Evolutionary conservation across 2,888 invertebrate species (phyloP), one percentile per base, ranked within the genome.

Genomic region (Choristoneura rosaceana): DNA sequence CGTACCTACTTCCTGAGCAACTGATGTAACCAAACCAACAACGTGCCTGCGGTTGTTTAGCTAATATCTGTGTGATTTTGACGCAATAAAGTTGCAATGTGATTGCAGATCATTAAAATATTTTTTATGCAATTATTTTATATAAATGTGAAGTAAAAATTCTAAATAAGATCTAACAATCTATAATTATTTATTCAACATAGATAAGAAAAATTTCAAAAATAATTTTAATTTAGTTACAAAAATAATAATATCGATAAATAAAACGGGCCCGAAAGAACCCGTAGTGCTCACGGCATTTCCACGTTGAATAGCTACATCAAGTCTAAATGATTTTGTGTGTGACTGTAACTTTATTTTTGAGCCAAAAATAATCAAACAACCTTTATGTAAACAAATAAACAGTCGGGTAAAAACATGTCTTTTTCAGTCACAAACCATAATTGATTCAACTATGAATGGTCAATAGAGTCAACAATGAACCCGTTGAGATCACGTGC

Each of bases 1-100:
- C 74, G 25, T 14, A 75, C 74, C 12, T 14, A 75, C 82, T 85
- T 85, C 85, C 85, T 84, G 78, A 75, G 71, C 69, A 60, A 74
- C 78, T 86, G 82, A 80, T 78, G 86, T 83, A 86, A 86, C 77
- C 59, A 43, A 43, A 10, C 38, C 38, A 7, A 38, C 68, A 74
- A 77, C 52, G 60, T 33, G 70, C 60, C 76, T 75, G 78, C 74
- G 76, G 76, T 78, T 74, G 69, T 75, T 77, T 77, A 76, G 76
- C 78, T 79, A 83, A 83, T 79, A 74, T 61, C 68, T 71, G 63
- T 58, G 45, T 71, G 55, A 75, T 78, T 77, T 76, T 74, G 74
- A 74, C 76, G 78, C 69, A 66, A 69, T 45, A 45, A 67, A 43
- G 73, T 69, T 64, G 43, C 60, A 47, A 61, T 62, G 25, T n/a